These are phyloP conservation scores for Poecilia latipinna DNA, from an alignment of 2,113 vertebrate species.

Conservation along the genomic window DNA sequence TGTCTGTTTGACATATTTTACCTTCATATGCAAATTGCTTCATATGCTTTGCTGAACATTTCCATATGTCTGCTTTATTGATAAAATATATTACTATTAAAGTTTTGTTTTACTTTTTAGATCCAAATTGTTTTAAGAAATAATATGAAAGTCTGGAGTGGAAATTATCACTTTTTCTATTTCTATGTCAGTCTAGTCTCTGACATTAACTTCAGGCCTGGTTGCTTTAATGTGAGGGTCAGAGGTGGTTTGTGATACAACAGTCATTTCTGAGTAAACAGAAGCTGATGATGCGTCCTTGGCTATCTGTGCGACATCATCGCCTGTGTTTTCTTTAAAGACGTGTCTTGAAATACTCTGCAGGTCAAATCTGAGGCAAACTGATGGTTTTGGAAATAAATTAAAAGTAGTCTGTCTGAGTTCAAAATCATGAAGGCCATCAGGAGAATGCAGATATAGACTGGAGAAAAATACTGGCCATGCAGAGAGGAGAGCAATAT, in stretches of 20 bases:
- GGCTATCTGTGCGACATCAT: background rate
- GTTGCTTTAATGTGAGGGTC: slow-evolving; percentile 10
- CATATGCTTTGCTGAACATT: background rate
- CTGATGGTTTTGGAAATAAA: background rate
- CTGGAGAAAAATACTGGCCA: background rate
- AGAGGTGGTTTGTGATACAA: slow-evolving; percentile 25
- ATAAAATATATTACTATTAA: background rate
- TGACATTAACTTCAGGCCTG: background rate
- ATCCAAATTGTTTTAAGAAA: background rate
- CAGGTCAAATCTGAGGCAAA: background rate
- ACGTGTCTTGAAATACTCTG: background rate
- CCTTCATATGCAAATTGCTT: background rate
- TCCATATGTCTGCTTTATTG: background rate
- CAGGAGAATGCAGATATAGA: background rate
- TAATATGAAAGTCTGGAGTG: background rate
- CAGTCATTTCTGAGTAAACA: slow-evolving; percentile 3
- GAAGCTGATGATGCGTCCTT: background rate
- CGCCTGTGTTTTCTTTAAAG: background rate
- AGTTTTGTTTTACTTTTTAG: background rate
- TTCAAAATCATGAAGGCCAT: background rate
- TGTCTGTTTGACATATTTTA: background rate
- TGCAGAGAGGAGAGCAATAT: background rate
- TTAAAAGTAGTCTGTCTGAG: background rate
- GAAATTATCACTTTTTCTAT: background rate
- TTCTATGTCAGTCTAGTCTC: too few species aligned